These are phyloP conservation scores for Dendronephthya gigantea DNA, from an alignment of 64 coral and sea anemone species.

Conservation along the genomic window DNA sequence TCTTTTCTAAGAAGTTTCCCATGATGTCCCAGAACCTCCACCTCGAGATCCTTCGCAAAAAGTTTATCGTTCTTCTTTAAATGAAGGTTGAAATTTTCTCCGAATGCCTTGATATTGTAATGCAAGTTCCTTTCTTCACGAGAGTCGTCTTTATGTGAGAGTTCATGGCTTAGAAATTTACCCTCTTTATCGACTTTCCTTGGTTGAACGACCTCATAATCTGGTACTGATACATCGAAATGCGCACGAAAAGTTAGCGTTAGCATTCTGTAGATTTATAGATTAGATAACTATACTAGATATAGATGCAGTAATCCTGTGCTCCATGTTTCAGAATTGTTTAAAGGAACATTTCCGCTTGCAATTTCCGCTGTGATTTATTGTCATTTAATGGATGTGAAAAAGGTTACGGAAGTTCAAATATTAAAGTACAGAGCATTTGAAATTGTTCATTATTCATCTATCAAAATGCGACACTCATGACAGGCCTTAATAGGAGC, in stretches of 20 bases:
- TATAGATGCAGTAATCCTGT: too few species aligned
- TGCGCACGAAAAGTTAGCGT: background rate
- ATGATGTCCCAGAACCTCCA: conserved; percentile 70
- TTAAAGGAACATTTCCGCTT: too few species aligned
- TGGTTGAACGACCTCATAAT: conserved; percentile 69
- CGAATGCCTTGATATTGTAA: conserved; percentile 76
- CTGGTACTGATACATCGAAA: conserved; percentile 52
- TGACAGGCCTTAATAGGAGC: too few species aligned
- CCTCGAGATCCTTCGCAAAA: conserved; percentile 59
- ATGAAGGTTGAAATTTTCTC: conserved; percentile 63
- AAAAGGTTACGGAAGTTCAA: too few species aligned
- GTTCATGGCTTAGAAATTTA: conserved; percentile 62
- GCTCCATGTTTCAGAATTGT: too few species aligned
- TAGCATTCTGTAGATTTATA: background rate
- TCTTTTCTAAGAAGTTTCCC: conserved; percentile 76
- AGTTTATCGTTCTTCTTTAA: conserved; percentile 71
- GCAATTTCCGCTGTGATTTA: too few species aligned
- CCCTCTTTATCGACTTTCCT: conserved; percentile 56
- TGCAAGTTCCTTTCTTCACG: conserved; percentile 37
- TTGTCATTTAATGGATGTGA: too few species aligned
- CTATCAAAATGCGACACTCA: too few species aligned
- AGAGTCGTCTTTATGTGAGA: conserved; percentile 36
- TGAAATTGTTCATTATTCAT: too few species aligned
- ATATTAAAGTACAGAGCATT: too few species aligned
- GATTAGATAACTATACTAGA: too few species aligned